These are phyloP conservation scores for Eupithecia subumbrata DNA, from an alignment of 2,888 invertebrate genomes.

Conservation along the genomic window DNA sequence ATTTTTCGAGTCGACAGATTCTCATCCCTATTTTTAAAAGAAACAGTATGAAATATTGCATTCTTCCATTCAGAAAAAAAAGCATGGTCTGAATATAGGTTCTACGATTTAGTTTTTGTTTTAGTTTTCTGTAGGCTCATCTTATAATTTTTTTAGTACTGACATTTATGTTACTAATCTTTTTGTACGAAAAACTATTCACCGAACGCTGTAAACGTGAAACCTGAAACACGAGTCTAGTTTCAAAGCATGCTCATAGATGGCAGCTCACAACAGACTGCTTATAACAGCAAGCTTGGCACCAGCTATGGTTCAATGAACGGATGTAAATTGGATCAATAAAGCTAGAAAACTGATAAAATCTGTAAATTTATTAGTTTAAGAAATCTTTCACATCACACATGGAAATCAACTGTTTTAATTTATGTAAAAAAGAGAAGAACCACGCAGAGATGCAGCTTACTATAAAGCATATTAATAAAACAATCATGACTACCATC, in stretches of 20 bases:
- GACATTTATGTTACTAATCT: background rate
- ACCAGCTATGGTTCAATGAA: constrained; percentile 6
- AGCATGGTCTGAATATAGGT: background rate
- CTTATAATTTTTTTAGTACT: background rate
- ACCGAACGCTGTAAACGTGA: background rate
- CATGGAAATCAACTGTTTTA: background rate
- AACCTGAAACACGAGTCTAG: background rate
- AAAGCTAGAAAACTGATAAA: constrained; percentile 2
- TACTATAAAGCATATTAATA: background rate
- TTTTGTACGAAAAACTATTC: background rate
- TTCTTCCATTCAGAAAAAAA: background rate
- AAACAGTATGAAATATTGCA: background rate
- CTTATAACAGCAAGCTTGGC: background rate
- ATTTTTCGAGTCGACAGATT: background rate
- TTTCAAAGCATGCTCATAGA: background rate
- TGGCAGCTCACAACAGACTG: background rate
- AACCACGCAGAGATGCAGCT: background rate
- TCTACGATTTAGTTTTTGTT: background rate
- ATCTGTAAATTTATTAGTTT: background rate
- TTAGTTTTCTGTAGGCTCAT: background rate
- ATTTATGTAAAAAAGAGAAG: background rate
- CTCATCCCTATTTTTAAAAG: background rate
- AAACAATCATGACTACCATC: constrained; percentile 8
- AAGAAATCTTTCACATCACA: background rate
- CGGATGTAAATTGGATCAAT: constrained; percentile 1